A percentile compares a stretch with the other conserved stretches of the same genome.
Conservation (phyloP, 2,797 vertebrate genomes). For the Poecilia gillii region DNA sequence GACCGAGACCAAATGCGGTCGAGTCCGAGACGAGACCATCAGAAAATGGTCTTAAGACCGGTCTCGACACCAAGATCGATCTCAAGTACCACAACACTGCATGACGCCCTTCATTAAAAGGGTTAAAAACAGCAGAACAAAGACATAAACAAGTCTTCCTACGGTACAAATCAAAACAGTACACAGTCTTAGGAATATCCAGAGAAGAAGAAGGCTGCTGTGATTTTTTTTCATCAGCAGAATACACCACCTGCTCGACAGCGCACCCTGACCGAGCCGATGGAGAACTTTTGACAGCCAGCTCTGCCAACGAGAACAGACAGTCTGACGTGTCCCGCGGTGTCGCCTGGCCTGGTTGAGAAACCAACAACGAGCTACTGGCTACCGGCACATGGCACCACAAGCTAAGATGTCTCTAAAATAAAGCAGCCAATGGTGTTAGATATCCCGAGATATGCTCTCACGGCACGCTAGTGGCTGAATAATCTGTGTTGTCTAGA, state of each 20-base stretch:
- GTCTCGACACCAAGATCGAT: too few relatives aligned
- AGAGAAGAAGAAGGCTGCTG: background rate
- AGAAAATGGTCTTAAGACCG: too few relatives aligned
- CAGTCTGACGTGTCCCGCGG: slow-evolving; percentile 31
- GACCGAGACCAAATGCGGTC: too few relatives aligned
- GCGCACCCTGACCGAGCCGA: slow-evolving; percentile 1
- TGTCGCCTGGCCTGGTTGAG: slow-evolving; percentile 30
- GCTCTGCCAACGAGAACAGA: slow-evolving; percentile 21
- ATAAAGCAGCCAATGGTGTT: background rate
- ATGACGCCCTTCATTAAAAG: background rate
- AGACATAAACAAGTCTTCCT: background rate
- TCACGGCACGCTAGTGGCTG: slow-evolving; percentile 10
- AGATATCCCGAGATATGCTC: background rate
- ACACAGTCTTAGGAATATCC: background rate
- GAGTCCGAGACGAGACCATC: too few relatives aligned
- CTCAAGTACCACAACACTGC: too few relatives aligned
- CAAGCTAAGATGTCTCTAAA: slow-evolving; percentile 8
- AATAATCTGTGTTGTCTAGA: slow-evolving; percentile 65
- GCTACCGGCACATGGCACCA: slow-evolving; percentile 37
- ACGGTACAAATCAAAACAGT: slow-evolving; percentile 7
- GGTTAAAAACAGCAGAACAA: background rate
- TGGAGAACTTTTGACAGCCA: slow-evolving; percentile 39
- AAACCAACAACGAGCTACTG: slow-evolving; percentile 53
- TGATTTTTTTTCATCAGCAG: background rate
- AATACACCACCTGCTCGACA: slow-evolving; percentile 44